Percentiles rank a stretch among this genome's conserved stretches.
Conservation (phyloP, 2,888 invertebrate species). For the Macrosoma leucophasiata region DNA sequence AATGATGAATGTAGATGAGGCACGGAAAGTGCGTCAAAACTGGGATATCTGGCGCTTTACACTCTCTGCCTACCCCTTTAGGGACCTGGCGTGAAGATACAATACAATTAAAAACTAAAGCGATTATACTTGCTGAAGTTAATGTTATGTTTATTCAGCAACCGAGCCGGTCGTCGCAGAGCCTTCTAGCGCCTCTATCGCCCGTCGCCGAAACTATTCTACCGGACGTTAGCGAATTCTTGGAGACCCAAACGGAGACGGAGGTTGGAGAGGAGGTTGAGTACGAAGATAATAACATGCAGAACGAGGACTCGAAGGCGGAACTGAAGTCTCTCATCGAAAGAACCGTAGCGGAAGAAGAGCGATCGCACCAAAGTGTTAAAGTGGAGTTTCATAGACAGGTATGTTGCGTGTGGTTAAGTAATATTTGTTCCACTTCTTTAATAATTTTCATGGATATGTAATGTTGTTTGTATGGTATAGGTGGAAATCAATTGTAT, state of each 20-base stretch:
- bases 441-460: no score
- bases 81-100: no score
- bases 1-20: no score
- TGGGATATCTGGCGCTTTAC: no score
- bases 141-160: conserved; percentile 29
- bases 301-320: conserved; percentile 31
- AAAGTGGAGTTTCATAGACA: conserved; percentile 1
- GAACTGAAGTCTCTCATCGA: conserved; percentile 36
- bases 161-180: conserved; percentile 44
- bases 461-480: no score
- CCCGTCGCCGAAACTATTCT: conserved; percentile 19
- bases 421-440: no score
- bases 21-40: no score
- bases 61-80: no score
- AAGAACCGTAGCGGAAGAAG: conserved; percentile 27
- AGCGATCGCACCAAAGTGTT: conserved; percentile 1
- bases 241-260: conserved; percentile 32
- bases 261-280: conserved; percentile 15
- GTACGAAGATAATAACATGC: conserved; percentile 1
- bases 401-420: no score
- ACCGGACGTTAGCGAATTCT: conserved; percentile 41
- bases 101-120: no score
- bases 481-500: no score
- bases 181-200: conserved; percentile 51
- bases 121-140: no score